These are phyloP conservation scores for Gymnocephalus cernua DNA, from an alignment of 2,113 vertebrate species.

Conservation along the genomic window DNA sequence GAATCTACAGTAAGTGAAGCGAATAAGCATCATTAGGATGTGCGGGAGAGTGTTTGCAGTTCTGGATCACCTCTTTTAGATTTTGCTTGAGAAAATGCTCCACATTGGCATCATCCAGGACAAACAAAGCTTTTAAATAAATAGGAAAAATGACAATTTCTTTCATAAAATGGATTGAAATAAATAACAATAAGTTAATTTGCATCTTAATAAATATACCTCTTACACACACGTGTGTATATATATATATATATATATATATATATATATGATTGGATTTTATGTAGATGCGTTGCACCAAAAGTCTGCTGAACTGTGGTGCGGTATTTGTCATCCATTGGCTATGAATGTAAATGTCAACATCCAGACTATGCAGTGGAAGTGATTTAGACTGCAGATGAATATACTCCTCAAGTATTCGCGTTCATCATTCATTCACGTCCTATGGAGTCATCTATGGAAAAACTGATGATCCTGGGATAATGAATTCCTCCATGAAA, in stretches of 20 bases:
- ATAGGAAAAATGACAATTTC: constrained; percentile 89
- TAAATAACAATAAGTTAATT: constrained; percentile 99
- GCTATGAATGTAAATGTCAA: constrained; percentile 85
- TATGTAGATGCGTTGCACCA: constrained; percentile 84
- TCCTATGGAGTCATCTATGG: constrained; percentile 35
- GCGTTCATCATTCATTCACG: constrained; percentile 10
- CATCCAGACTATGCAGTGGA: constrained; percentile 63
- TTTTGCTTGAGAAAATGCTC: constrained; percentile 76
- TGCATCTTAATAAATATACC: constrained; percentile 98
- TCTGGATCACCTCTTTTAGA: constrained; percentile 42
- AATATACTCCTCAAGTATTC: constrained; percentile 55
- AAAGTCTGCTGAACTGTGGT: constrained; percentile 56
- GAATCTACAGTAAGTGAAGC: constrained; percentile 61
- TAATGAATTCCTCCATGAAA: constrained; percentile 44
- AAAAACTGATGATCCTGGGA: constrained; percentile 60
- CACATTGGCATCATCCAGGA: constrained; percentile 94
- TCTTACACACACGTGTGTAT: constrained; percentile 80
- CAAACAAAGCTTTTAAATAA: constrained; percentile 88
- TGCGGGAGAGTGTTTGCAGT: constrained; percentile 43
- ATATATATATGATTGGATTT: constrained; percentile 87
- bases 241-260: constrained; percentile 82
- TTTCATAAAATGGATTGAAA: constrained; percentile 91
- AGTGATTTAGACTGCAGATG: constrained; percentile 63
- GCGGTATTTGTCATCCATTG: constrained; percentile 79
- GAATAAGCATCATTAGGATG: constrained; percentile 11